Evolutionary conservation across 2,888 invertebrate genomes (phyloP), one percentile per base, ranked within the genome.

Genomic region (Cactoblastis cactorum): DNA sequence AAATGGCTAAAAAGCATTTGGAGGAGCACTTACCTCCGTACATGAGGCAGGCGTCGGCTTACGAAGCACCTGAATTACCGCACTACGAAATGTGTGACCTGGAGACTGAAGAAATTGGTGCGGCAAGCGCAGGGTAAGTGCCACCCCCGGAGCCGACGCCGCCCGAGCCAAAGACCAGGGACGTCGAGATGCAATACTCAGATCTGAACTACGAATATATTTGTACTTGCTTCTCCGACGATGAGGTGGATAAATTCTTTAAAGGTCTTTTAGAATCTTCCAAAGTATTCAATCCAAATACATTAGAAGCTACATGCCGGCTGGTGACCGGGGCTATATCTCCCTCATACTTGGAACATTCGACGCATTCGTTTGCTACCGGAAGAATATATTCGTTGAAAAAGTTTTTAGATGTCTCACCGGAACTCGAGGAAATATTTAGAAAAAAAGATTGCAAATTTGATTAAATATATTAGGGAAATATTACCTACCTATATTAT

Each of bases 1-100:
- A 75, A 61, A 63, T 49, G 41, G 77, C 74, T 1, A 84, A 83
- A 57, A 83, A 83, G 57, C 69, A 79, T 62, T 68, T 85, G 32
- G 39, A 62, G 24, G 80, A 82, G 50, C 76, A 84, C 59, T 56
- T 87, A 22, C 88, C 88, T 0, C 58, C 75, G 3, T 88, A 87
- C 53, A 87, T 87, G 87, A 70, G 62, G 52, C 77, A 67, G 11
- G 71, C 62, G 69, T 85, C 85, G 1, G 52, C 33, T 12, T 87
- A 62, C 54, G 74, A 74, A 2, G 50, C 63, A 4, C 67, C 74
- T 3, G 71, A 74, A n/a, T 59, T 86, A 48, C 78, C 76, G 0
- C 63, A 80, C 54, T 88, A 88, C 59, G 74, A 82, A 58, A 59
- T 59, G 1, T 83, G 83, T 59, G 62, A 77, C 3, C 2, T 78